A percentile compares a stretch with the other conserved stretches of the same genome.
Evolutionary conservation across 2,797 vertebrate genomes (phyloP).

Genomic region (Malacoraja senta): DNA sequence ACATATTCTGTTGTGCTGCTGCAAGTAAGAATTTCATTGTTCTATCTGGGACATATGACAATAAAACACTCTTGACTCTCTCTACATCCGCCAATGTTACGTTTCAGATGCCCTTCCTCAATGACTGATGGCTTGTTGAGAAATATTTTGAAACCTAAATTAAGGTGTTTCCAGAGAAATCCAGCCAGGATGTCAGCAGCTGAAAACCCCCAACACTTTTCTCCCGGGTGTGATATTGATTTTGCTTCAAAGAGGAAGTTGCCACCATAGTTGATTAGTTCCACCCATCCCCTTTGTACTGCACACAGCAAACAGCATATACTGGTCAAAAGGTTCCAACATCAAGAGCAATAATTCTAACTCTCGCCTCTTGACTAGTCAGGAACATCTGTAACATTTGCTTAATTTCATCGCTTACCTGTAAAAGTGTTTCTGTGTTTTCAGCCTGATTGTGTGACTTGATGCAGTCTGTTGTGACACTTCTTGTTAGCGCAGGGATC

Average conservation of each 20-base stretch:
- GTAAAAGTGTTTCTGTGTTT: slow-evolving; percentile 70
- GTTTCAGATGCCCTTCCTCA: background rate
- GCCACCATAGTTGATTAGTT: background rate
- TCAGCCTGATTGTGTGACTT: slow-evolving; percentile 59
- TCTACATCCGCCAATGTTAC: too few species aligned
- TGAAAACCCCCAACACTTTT: background rate
- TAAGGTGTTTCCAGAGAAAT: background rate
- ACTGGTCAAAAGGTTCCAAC: background rate
- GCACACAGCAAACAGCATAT: background rate
- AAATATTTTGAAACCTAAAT: background rate
- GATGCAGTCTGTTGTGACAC: slow-evolving; percentile 65
- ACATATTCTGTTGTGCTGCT: too few species aligned
- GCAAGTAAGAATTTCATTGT: too few species aligned
- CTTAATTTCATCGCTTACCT: slow-evolving; percentile 60
- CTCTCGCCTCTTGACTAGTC: background rate
- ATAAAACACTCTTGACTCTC: too few species aligned
- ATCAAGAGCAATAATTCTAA: background rate
- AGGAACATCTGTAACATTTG: too few species aligned
- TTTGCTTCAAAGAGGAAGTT: background rate
- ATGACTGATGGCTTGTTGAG: background rate
- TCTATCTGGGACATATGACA: too few species aligned
- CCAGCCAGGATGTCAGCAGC: background rate
- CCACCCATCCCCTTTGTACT: background rate
- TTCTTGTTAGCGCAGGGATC: slow-evolving; percentile 58
- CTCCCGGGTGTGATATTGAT: background rate